A percentile compares a stretch with the other conserved stretches of the same genome.
These are phyloP conservation scores for Apis dorsata DNA, from an alignment of 1,140 invertebrate genomes.

Conservation along the genomic window DNA sequence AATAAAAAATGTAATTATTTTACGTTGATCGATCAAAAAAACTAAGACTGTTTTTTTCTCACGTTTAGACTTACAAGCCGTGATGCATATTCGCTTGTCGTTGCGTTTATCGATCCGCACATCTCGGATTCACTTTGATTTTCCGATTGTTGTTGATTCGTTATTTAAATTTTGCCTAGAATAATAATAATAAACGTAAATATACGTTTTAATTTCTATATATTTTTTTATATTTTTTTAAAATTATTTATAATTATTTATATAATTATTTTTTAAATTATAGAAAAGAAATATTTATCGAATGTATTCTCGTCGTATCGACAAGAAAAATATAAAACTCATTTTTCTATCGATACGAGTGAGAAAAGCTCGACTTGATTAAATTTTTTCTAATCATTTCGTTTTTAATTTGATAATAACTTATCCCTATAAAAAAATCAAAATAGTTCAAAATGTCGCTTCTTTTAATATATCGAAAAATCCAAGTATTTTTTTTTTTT, in stretches of 20 bases:
- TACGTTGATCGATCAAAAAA: conserved; percentile 37
- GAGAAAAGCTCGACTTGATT: not conserved
- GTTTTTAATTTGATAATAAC: not conserved
- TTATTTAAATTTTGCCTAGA: conserved; percentile 12
- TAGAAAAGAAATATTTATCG: not conserved
- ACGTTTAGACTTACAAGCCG: conserved; percentile 41
- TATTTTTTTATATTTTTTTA: not conserved
- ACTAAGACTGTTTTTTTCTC: conserved; percentile 36
- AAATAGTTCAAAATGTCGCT: not conserved
- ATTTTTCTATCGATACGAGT: conserved; percentile 4
- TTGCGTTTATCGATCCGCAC: conserved; percentile 28
- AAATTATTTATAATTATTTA: not conserved
- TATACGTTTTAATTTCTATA: not conserved
- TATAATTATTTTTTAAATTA: not conserved
- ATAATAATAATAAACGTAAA: not conserved
- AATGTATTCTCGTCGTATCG: not conserved
- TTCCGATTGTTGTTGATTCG: not conserved
- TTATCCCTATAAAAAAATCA: not conserved
- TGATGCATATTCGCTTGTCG: conserved; percentile 35
- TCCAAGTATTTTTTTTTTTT: not conserved
- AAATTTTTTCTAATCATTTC: not conserved
- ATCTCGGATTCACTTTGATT: not conserved
- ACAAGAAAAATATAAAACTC: not conserved
- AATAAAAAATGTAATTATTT: conserved; percentile 47
- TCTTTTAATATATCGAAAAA: not conserved